Evolutionary conservation across 2,888 invertebrate species (phyloP).

Genomic region (Diploptera punctata): DNA sequence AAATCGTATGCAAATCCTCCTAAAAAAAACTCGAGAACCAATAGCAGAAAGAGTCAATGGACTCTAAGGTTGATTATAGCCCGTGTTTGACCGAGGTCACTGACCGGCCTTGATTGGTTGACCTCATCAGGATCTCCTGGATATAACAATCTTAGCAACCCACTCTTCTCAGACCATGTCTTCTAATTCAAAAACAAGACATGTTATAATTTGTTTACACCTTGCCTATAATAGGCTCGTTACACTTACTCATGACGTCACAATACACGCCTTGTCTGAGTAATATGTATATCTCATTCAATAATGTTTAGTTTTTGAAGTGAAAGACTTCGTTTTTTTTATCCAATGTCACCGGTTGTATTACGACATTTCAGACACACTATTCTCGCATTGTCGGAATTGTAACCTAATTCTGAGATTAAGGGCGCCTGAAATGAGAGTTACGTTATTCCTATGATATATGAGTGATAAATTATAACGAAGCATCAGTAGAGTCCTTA

Average conservation of each 20-base stretch:
- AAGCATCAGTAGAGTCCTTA: no score
- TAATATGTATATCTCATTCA: no score
- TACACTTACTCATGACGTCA: constrained; percentile 23
- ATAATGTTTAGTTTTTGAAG: no score
- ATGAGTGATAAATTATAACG: no score
- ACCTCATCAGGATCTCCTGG: constrained; percentile 14
- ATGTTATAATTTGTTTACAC: constrained; percentile 15
- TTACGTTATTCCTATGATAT: no score
- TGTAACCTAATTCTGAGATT: no score
- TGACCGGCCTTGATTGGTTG: constrained; percentile 28
- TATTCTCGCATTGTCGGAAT: no score
- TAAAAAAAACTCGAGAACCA: not conserved
- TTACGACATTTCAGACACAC: no score
- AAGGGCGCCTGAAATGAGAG: no score
- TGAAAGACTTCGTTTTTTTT: no score
- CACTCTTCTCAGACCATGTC: not conserved
- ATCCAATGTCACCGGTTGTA: no score
- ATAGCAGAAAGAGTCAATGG: constrained; percentile 4
- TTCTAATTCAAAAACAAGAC: not conserved
- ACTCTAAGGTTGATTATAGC: constrained; percentile 15
- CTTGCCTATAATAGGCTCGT: not conserved
- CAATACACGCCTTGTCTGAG: not conserved
- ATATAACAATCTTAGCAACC: not conserved
- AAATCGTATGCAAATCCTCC: not conserved
- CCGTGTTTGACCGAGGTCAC: constrained; percentile 28